Evolutionary conservation across 2,113 vertebrate genomes (phyloP).

Genomic region (Genyomyrus donnyi): DNA sequence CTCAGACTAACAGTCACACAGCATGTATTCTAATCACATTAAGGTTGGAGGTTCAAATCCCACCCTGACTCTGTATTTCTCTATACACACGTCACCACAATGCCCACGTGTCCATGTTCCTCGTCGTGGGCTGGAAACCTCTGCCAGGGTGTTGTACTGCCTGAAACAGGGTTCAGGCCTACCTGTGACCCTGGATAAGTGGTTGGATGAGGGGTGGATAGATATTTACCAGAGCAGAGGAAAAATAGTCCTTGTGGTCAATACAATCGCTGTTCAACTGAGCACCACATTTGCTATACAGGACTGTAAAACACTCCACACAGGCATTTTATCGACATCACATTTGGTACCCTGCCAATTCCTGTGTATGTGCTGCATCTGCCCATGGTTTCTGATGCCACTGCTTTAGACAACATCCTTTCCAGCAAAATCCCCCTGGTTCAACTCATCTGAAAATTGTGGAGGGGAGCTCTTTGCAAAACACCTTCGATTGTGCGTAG

Average conservation of each 20-base stretch:
- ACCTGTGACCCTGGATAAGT: not conserved
- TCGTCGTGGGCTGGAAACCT: not conserved
- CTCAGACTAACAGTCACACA: not conserved
- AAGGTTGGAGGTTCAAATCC: not conserved
- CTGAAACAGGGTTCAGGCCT: not conserved
- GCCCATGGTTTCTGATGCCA: not conserved
- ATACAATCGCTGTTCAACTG: not conserved
- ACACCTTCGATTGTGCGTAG: not conserved
- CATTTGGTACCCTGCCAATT: not conserved
- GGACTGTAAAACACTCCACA: not conserved
- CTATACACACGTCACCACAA: not conserved
- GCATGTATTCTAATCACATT: not conserved
- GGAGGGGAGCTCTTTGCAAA: not conserved
- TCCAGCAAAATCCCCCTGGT: not conserved
- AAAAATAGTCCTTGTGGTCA: not conserved
- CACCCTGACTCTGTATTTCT: not conserved
- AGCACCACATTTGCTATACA: not conserved
- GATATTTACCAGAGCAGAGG: not conserved
- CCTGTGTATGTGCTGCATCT: not conserved
- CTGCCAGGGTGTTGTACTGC: not conserved
- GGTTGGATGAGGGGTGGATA: not conserved
- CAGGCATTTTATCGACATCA: not conserved
- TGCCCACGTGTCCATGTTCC: not conserved
- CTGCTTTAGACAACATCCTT: not conserved
- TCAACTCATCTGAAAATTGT: not conserved